A percentile compares a stretch with the other conserved stretches of the same genome.
phyloP scores from a whole-genome alignment of 2,797 vertebrate genomes.

The Dipus sagitta region DNA sequence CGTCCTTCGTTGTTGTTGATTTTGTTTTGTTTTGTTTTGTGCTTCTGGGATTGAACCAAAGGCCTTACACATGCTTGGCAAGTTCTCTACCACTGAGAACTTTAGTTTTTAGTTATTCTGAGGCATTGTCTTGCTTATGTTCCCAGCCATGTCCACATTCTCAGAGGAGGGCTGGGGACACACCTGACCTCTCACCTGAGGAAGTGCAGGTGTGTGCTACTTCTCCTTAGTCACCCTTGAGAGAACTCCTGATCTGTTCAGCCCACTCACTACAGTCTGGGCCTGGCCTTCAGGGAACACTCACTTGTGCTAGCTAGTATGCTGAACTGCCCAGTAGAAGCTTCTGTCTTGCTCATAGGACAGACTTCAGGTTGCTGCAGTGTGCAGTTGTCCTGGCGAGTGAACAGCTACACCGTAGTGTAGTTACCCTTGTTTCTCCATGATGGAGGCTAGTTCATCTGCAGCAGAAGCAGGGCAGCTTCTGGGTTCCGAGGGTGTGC shows the following conservation, averaged over 20 bases:
- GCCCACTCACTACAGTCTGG: too few relatives aligned
- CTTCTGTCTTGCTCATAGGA: background rate
- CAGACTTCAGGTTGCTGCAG: background rate
- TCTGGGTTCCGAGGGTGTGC: background rate
- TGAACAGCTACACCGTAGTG: background rate
- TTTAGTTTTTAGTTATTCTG: background rate
- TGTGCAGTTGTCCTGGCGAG: background rate
- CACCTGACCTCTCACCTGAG: background rate
- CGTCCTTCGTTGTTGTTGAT: background rate
- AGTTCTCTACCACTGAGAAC: background rate
- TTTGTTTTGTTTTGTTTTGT: background rate
- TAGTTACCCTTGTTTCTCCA: slow-evolving; percentile 8
- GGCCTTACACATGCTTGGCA: background rate
- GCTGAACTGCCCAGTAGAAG: background rate
- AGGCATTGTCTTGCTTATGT: background rate
- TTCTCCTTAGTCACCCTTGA: background rate
- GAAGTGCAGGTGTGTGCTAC: background rate
- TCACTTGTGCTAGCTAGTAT: background rate
- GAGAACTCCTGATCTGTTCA: background rate
- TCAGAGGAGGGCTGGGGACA: background rate
- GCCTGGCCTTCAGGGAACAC: background rate
- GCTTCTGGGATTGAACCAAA: background rate
- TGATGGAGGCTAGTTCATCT: background rate
- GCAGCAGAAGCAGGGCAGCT: background rate
- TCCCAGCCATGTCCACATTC: background rate